phyloP scores from a whole-genome alignment of 1,140 invertebrate genomes.

The Temnothorax longispinosus region DNA sequence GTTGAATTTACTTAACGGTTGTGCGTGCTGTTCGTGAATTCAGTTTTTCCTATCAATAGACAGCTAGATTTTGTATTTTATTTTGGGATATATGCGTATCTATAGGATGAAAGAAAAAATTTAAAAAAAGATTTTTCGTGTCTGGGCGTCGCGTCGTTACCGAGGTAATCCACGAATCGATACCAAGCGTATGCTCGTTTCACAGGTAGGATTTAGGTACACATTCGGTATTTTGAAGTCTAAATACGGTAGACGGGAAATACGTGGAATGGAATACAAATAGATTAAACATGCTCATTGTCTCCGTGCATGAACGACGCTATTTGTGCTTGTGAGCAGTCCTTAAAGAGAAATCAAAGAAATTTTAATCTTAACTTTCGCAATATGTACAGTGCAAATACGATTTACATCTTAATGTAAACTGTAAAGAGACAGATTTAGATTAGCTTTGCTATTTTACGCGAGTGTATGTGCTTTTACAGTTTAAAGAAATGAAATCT shows the following conservation, averaged over 20 bases:
- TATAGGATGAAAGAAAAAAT: slow-evolving; percentile 46
- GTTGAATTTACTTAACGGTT: slow-evolving; percentile 40
- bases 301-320: background rate
- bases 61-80: slow-evolving; percentile 31
- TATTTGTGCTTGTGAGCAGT: slow-evolving; percentile 18
- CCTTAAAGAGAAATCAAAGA: background rate
- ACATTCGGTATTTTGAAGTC: background rate
- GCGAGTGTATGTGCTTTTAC: background rate
- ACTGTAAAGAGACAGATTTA: background rate
- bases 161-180: slow-evolving; percentile 35
- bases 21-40: slow-evolving; percentile 8
- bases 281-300: slow-evolving; percentile 48
- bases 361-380: background rate
- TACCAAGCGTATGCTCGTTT: slow-evolving; percentile 19
- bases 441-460: background rate
- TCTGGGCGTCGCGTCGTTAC: slow-evolving; percentile 11
- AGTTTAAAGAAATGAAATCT: background rate
- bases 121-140: slow-evolving; percentile 35
- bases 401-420: background rate
- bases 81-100: slow-evolving; percentile 40
- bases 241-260: slow-evolving; percentile 8
- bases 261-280: slow-evolving; percentile 1
- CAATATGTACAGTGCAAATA: background rate
- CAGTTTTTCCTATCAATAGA: slow-evolving; percentile 43
- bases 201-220: slow-evolving; percentile 5